Evolutionary conservation across 2,888 invertebrate species (phyloP).

Genomic region (Oscheius myriophilus): DNA sequence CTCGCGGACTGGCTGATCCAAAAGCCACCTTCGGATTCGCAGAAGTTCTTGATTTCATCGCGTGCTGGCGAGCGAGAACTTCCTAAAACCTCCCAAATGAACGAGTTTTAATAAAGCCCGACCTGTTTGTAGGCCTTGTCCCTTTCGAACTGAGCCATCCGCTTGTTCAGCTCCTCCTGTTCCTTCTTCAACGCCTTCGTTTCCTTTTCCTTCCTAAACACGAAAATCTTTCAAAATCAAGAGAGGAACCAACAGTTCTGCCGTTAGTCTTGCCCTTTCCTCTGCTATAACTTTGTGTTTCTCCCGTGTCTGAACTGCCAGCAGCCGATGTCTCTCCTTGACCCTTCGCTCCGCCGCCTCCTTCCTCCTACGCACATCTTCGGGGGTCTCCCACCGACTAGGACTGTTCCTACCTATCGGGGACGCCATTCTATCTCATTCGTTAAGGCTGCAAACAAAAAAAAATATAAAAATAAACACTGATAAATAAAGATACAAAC

Average conservation of each 20-base stretch:
- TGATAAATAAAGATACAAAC: neutral
- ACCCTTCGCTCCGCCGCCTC: slow-evolving; percentile 52
- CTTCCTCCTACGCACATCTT: slow-evolving; percentile 45
- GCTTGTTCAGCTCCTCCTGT: slow-evolving; percentile 53
- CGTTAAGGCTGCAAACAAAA: slow-evolving; percentile 3
- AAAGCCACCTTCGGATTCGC: slow-evolving; percentile 43
- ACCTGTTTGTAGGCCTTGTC: slow-evolving; percentile 43
- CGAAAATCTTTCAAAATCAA: slow-evolving; percentile 25
- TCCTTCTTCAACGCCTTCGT: slow-evolving; percentile 43
- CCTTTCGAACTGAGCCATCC: slow-evolving; percentile 45
- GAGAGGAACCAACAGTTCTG: slow-evolving; percentile 34
- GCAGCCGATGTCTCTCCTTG: slow-evolving; percentile 41
- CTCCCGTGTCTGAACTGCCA: slow-evolving; percentile 43
- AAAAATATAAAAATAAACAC: slow-evolving; percentile 3
- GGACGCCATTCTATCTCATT: neutral
- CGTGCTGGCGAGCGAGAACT: slow-evolving; percentile 59
- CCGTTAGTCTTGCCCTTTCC: slow-evolving; percentile 38
- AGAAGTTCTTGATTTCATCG: slow-evolving; percentile 60
- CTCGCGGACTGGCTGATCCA: slow-evolving; percentile 67
- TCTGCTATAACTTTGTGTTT: slow-evolving; percentile 18
- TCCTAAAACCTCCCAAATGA: slow-evolving; percentile 45
- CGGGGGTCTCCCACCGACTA: neutral
- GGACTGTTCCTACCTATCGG: slow-evolving; percentile 17
- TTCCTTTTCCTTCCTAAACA: slow-evolving; percentile 41
- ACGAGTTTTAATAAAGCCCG: neutral